These are phyloP conservation scores for Chinchilla lanigera DNA, from an alignment of 2,113 vertebrate genomes.

Conservation along the genomic window DNA sequence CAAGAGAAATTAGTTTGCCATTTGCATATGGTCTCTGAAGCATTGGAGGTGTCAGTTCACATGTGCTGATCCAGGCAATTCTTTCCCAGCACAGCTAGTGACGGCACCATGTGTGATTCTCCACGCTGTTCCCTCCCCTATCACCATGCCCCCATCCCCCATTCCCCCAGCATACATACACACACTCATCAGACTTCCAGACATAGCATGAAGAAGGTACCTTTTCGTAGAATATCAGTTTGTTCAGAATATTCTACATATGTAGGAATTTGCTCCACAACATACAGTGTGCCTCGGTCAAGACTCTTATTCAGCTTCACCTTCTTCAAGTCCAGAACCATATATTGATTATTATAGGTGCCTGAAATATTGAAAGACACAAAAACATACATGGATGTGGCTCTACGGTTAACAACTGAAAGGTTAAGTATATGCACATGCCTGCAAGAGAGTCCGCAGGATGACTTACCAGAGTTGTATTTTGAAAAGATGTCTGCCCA, in stretches of 20 bases:
- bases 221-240: slow-evolving; percentile 91
- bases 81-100: neutral
- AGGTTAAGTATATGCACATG: neutral
- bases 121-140: neutral
- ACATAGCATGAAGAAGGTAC: slow-evolving; percentile 80
- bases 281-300: slow-evolving; percentile 89
- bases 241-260: slow-evolving; percentile 95
- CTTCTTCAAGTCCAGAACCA: slow-evolving; percentile 94
- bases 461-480: slow-evolving; percentile 92
- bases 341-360: slow-evolving; percentile 97
- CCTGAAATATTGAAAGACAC: slow-evolving; percentile 82
- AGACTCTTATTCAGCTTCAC: slow-evolving; percentile 88
- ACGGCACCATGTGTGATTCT: neutral
- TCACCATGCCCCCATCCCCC: neutral
- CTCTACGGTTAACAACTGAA: neutral
- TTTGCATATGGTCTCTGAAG: neutral
- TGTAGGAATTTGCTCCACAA: slow-evolving; percentile 95
- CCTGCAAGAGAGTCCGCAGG: neutral
- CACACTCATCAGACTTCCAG: neutral
- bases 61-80: neutral
- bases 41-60: neutral
- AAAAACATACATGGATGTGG: neutral
- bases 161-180: neutral
- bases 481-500: slow-evolving; percentile 92
- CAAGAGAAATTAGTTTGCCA: neutral